Base-by-base conservation (phyloP, 35 echinoderm and acorn worm genomes). In the Apostichopus californicus region DNA sequence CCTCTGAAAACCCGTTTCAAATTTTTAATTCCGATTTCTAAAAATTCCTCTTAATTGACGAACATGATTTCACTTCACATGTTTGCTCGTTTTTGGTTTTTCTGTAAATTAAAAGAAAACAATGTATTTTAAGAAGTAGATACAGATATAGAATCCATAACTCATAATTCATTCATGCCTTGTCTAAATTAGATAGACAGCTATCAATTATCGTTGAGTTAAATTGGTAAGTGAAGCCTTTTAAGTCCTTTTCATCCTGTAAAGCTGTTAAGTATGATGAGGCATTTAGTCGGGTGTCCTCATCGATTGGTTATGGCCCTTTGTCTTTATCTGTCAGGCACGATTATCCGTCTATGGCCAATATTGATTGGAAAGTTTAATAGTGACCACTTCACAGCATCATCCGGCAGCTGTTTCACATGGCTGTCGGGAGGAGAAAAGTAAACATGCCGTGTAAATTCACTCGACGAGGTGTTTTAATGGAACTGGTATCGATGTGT, bases 391-490 rank as follows among this genome's bases (percentile, higher is more conserved):
- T 83, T 55, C 34, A 55, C 17, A 55, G 52, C 18, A 83, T 6
- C 55, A 83, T 83, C 80, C 52, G 64, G 34, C 80, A 83, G 80
- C 34, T 83, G 80, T 83, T 83, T 83, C 34, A n/a, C 34, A 53
- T 56, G 46, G 80, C 10, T 55, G 80, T 83, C 9, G 77, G 55
- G 55, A 46, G 34, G 34, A 46, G 6, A 56, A 56, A 83, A 83
- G 80, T 55, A 83, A 83, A 83, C 55, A 83, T 46, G 55, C 55
- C 80, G n/a, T 46, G 55, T 56, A 46, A 46, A 55, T 83, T 83
- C 55, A 83, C 80, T 18, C 3, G 80, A 83, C 12, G 80, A 46
- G 34, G 34, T 46, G 80, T 11, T 83, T 55, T 83, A 83, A 83
- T 83, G 80, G 80, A 83, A 55, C 34, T 7, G 17, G 13, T 83